These are phyloP conservation scores for Dryobotodes eremita DNA, from an alignment of 2,888 invertebrate genomes.

Conservation along the genomic window DNA sequence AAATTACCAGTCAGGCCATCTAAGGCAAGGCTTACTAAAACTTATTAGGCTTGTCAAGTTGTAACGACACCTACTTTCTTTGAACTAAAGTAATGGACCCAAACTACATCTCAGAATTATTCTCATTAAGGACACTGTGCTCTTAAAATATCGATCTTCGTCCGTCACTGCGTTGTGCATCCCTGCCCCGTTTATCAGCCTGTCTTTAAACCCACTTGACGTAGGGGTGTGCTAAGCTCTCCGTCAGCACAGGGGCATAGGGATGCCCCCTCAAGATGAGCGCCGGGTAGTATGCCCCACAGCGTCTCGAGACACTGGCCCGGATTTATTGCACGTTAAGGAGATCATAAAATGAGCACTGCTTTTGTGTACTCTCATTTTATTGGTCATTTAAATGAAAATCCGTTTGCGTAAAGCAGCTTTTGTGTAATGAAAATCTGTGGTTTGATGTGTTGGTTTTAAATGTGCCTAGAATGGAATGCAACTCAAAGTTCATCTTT, in stretches of 20 bases:
- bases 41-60: not conserved
- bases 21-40: not conserved
- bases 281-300: constrained; percentile 12
- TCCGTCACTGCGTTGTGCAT: not conserved
- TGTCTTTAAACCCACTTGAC: constrained; percentile 50
- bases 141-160: not conserved
- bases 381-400: constrained; percentile 57
- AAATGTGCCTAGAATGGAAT: not conserved
- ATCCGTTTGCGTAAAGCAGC: constrained; percentile 40
- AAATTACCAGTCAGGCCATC: not conserved
- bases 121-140: not conserved
- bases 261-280: constrained; percentile 11
- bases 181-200: constrained; percentile 37
- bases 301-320: constrained; percentile 22
- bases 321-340: constrained; percentile 64
- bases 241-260: constrained; percentile 26
- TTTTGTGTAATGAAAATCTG: constrained; percentile 15
- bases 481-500: not conserved
- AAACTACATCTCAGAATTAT: not conserved
- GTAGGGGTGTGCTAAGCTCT: constrained; percentile 57
- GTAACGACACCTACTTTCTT: not conserved
- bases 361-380: constrained; percentile 47
- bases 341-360: constrained; percentile 59
- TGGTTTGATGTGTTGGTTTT: constrained; percentile 6
- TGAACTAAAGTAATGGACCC: not conserved